Conservation (phyloP, 2,113 vertebrate genomes). For the Aptenodytes forsteri region DNA sequence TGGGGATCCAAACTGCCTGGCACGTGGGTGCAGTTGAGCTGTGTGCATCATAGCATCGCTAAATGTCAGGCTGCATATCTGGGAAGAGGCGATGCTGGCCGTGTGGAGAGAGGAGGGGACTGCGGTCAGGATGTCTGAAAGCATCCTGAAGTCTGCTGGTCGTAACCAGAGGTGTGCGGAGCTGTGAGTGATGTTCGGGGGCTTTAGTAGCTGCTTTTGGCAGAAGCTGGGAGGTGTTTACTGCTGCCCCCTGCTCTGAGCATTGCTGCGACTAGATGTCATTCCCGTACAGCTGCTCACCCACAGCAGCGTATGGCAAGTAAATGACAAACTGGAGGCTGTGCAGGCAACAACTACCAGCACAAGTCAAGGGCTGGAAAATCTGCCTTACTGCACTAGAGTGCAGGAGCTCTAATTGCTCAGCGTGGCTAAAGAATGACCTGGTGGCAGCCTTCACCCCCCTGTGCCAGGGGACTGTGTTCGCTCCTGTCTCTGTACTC, state of each 20-base stretch:
- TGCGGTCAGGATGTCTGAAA: neutral
- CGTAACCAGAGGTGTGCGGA: accelerated
- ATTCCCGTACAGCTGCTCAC: neutral
- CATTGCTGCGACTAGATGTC: accelerated
- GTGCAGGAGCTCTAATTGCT: neutral
- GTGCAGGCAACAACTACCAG: neutral
- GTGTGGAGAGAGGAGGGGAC: accelerated
- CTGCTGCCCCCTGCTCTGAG: neutral
- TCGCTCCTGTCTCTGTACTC: neutral
- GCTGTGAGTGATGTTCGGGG: accelerated
- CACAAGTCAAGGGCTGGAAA: neutral
- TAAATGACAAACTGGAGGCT: neutral
- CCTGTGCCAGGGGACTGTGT: neutral
- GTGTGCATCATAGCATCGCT: neutral
- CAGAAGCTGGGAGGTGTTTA: neutral
- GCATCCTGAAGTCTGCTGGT: neutral
- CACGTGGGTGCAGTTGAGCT: accelerated
- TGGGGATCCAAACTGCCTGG: neutral
- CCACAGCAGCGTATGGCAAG: neutral
- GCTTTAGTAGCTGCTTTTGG: neutral
- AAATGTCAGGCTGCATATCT: neutral
- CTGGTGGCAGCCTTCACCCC: neutral
- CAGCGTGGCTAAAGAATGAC: neutral
- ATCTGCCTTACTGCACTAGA: neutral
- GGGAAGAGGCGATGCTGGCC: neutral